Evolutionary conservation across 2,797 vertebrate species (phyloP), one percentile per base, ranked within the genome.

Genomic region (Antrozous pallidus): DNA sequence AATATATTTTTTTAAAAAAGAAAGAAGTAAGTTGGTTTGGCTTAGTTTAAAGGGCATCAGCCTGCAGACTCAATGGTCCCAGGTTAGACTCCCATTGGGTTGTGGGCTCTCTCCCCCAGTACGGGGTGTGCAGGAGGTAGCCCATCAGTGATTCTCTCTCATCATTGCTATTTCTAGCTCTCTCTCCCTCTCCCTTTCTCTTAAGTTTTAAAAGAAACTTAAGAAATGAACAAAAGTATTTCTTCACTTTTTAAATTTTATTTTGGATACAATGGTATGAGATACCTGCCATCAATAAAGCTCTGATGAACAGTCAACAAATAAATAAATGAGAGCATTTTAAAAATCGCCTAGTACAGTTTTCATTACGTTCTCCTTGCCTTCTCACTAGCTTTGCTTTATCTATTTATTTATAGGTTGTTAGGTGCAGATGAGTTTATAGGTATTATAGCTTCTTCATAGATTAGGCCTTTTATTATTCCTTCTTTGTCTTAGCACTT

Each of bases 301-400:
- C 31, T n/a, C 31, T 16, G 61, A n/a, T 63, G 61, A 31, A 3
- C 31, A 63, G 31, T 61, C 28, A 56, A 56, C 24, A 61, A 63
- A 63, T 8, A 63, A n/a, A 63, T 8, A 63, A n/a, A 28, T 26
- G 10, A 58, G 56, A 58, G 54, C 14, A 1, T 31, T n/a, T 79
- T n/a, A 42, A 24, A 78, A 67, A 84, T 70, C 4, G 33, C 42
- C 45, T 54, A 38, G 65, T 65, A 51, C 12, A 38, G 56, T 47
- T 91, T 86, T 87, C 82, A 42, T 82, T 49, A 56, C 14, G 31
- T 83, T 94, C 24, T 81, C n/a, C 56, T 92, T 73, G 71, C 18
- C 45, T 92, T 90, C 56, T 73, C 40, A 82, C 38, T 36, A 24
- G 17, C 71, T 95, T 93, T 94, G 51, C 7, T 87, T 61, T 77